Base-by-base conservation (phyloP, 1,140 invertebrate species). In the Drosophila nasuta region DNA sequence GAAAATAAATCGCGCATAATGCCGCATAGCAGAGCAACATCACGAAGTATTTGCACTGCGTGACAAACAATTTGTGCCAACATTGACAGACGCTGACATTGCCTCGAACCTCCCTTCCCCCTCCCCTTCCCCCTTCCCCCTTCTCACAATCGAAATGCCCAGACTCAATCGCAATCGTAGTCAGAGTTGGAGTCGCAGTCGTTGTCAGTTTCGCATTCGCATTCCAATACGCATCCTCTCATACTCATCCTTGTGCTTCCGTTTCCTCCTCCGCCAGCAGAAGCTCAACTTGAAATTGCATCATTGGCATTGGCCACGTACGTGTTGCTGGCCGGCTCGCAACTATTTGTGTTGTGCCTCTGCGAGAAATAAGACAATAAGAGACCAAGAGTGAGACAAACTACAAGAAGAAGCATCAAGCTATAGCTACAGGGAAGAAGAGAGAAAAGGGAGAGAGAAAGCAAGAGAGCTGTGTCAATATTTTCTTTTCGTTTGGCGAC, bases 31-130 rank as follows among this genome's bases (percentile, higher is more conserved):
- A 75, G 73, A 82, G 77, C 87, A 92, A 87, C 87, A 89, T 81
- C 91, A 92, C 91, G 91, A 86, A 92, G 89, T 92, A 92, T 92
- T 92, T 92, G 87, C 91, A 82, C 85, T 92, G 91, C 91, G 91
- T 92, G 91, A 92, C 91, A 91, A 92, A 92, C 90, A 91, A 90
- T 91, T 91, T 91, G 91, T 91, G 83, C 83, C 82, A 87, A 87
- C 82, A 87, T 87, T 82, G 82, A 87, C 82, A 87, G 85, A 81
- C 70, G 17, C 51, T 54, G 59, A 65, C 59, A 72, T 41, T 57
- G 46, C 46, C 46, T 43, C 41, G 3, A 4, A 13, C 11, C n/a
- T 13, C 41, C 11, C 41, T n/a, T 13, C n/a, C 13, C 13, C 13
- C 13, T 13, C 13, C 13, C 13, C 13, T 13, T 13, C 13, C 7